Base-by-base conservation (phyloP, 1,140 invertebrate genomes). In the Probaryconus sp. region DNA sequence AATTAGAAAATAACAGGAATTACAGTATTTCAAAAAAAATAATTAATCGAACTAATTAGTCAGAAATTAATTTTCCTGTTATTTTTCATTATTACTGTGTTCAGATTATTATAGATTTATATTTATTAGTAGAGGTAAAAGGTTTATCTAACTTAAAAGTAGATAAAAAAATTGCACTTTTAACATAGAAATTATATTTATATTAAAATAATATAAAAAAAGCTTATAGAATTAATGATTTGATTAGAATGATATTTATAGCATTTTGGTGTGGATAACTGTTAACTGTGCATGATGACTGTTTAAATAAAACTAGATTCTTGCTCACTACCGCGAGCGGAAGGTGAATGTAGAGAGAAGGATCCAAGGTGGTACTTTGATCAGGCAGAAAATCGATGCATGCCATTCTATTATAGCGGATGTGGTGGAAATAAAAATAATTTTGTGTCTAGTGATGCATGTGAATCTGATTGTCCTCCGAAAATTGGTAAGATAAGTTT, bases 371-470 rank as follows among this genome's bases (percentile, higher is more conserved):
- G 96, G 96, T 94, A 93, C 86, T 98, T 95, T 89, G 94, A 97
- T 84, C 88, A 90, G 35, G 89, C 90, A 20, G 93, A 96, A 84
- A 94, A 96, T 83, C 91, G 93, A 53, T 99, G 97, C 91, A 90
- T 94, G 89, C 95, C 96, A 35, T 99, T 99, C 90, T 97, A 97
- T 91, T 98, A 96, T 89, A 93, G 92, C 60, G 97, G 97, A 69
- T 97, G 96, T 88, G 92, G 92, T 75, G 96, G 95, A 65, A 98
- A 97, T 89, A 90, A 89, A 79, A 98, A 98, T 89, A 93, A 93
- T 81, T 98, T 96, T 90, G 89, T 90, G 31, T 91, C 90, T 81
- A 90, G 92, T 85, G 90, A 92, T 67, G 90, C 91, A 83, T 98
- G 97, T 86, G 92, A 94, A 79, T 85, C 89, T 48, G 90, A 92